Percentiles rank a stretch among this genome's conserved stretches.
phyloP scores from a whole-genome alignment of 2,113 vertebrate genomes.

The Acanthisitta chloris region DNA sequence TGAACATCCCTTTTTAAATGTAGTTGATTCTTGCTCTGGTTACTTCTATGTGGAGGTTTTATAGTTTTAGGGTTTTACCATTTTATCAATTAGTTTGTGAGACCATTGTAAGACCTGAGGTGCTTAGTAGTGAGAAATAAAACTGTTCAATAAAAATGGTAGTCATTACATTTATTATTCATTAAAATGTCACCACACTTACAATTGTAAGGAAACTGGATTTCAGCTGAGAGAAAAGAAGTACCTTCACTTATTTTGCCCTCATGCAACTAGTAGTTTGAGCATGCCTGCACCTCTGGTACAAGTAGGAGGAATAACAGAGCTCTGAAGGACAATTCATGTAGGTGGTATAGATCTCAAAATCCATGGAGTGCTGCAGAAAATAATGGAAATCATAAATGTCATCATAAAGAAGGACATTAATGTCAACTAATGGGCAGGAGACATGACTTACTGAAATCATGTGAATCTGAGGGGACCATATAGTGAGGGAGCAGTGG shows the following conservation, averaged over 20 bases:
- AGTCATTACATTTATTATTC: not conserved
- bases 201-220: not conserved
- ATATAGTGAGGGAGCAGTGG: not conserved
- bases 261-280: not conserved
- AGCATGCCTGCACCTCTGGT: not conserved
- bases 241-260: not conserved
- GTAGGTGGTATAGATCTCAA: constrained; percentile 8
- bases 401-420: not conserved
- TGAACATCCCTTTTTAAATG: not conserved
- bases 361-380: constrained; percentile 28
- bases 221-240: not conserved
- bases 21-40: not conserved
- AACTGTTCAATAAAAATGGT: not conserved
- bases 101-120: not conserved
- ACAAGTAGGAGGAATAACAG: not conserved
- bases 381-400: constrained; percentile 42
- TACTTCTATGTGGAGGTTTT: not conserved
- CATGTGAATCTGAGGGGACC: not conserved
- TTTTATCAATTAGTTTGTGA: not conserved
- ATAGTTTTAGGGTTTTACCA: not conserved
- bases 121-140: not conserved
- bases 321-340: constrained; percentile 39
- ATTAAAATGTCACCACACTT: not conserved
- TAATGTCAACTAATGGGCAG: not conserved
- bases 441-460: not conserved